These are phyloP conservation scores for Parnassius apollo DNA, from an alignment of 2,888 invertebrate genomes.

Conservation along the genomic window DNA sequence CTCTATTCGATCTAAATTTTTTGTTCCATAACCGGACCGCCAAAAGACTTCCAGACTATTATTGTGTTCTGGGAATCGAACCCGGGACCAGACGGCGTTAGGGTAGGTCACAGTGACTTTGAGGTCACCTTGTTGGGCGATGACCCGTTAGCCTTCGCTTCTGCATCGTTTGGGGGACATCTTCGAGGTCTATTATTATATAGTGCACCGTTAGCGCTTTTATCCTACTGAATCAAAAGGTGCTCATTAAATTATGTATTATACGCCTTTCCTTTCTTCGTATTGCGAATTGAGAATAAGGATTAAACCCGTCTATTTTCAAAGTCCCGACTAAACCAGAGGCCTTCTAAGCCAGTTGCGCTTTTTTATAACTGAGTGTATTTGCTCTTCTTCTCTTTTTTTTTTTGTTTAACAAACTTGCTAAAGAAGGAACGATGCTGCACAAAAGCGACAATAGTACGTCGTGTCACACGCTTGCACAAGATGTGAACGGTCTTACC, in stretches of 20 bases:
- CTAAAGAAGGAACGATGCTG: too few relatives aligned
- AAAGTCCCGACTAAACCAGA: not conserved
- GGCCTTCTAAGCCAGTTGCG: too few relatives aligned
- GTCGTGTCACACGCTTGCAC: too few relatives aligned
- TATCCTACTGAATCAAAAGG: conserved; percentile 13
- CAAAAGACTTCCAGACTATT: conserved; percentile 47
- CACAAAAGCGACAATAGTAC: too few relatives aligned
- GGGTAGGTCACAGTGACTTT: conserved; percentile 70
- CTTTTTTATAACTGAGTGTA: too few relatives aligned
- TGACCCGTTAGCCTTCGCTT: conserved; percentile 48
- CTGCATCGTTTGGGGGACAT: conserved; percentile 26
- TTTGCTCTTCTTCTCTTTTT: not conserved
- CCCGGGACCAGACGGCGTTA: conserved; percentile 45
- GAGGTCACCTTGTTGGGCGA: conserved; percentile 65
- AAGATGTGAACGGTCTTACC: too few relatives aligned
- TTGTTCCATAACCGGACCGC: conserved; percentile 37
- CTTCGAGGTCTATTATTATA: conserved; percentile 15
- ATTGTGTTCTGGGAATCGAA: conserved; percentile 61
- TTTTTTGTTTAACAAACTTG: not conserved
- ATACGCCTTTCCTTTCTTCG: conserved; percentile 10
- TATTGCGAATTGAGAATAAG: conserved; percentile 1
- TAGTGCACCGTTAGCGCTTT: conserved; percentile 31
- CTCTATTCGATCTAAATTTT: conserved; percentile 33
- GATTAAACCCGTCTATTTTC: conserved; percentile 2
- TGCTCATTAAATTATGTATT: conserved; percentile 13